Evolutionary conservation across 2,888 invertebrate species (phyloP), one percentile per base, ranked within the genome.

Genomic region (Yponomeuta sedellus): DNA sequence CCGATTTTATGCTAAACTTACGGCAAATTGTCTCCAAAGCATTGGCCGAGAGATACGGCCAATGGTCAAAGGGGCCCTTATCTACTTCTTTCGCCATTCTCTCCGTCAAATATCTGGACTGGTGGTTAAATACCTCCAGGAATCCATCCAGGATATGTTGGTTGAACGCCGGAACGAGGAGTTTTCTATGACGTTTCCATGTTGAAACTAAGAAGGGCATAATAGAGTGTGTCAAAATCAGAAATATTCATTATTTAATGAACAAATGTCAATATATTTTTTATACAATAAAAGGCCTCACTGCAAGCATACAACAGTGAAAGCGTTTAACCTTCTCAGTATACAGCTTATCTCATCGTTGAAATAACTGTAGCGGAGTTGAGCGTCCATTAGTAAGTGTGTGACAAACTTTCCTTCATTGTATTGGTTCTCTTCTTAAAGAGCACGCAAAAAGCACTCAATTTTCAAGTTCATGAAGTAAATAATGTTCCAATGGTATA

Each of bases 121-220:
- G 66, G 19, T 61, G 40, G 20, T 67, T 66, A 28, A 69, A 67
- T 8, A 65, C 44, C 10, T 25, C 66, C 11, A 69, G 20, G 40
- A 67, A 69, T 0, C 66, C 59, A 22, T 69, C 66, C 25, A 69
- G 44, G n/a, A 69, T 65, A 19, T 62, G 66, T 20, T 68, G 67
- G n/a, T 67, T 64, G 52, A 69, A 69, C 5, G 67, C 66, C 59
- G 69, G 67, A 3, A 40, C 61, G n/a, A 69, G 20, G 56, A 66
- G 67, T 62, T 69, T 69, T 0, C 66, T 58, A 25, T 68, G 64
- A 2, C 59, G 66, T 64, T 67, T 67, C 69, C 69, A 69, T 5
- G 66, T 20, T 59, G 65, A 39, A 16, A 67, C 69, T 69, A 64
- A 74, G 72, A 34, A 25, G 10, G 16, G 25, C n/a, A 22, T 59